phyloP scores from a whole-genome alignment of 1,140 invertebrate genomes.

The Tetragonula clypearis region DNA sequence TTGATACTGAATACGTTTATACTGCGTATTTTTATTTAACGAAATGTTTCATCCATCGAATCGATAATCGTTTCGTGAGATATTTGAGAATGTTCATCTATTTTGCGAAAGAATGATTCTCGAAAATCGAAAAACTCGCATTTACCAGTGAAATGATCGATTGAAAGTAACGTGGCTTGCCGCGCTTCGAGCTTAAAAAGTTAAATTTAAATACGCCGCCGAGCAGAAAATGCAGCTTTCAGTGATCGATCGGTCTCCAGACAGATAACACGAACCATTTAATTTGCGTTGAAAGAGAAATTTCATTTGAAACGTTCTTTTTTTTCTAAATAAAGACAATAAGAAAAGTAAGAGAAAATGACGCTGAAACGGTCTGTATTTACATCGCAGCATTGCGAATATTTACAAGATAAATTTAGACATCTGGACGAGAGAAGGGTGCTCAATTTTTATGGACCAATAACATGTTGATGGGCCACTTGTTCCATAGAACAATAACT shows the following conservation, averaged over 20 bases:
- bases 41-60: too few species aligned
- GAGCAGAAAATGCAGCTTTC: constrained; percentile 20
- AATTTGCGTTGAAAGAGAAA: neutral
- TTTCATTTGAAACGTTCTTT: neutral
- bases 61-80: too few species aligned
- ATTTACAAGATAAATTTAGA: neutral
- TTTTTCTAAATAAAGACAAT: neutral
- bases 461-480: neutral
- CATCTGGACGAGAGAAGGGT: neutral
- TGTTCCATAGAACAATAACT: neutral
- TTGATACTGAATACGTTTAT: too few species aligned
- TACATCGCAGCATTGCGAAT: rapidly evolving
- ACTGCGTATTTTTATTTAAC: too few species aligned
- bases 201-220: constrained; percentile 4
- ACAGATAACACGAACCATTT: neutral
- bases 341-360: neutral
- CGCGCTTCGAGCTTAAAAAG: neutral
- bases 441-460: neutral
- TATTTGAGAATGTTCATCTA: too few species aligned
- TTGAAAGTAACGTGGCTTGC: neutral
- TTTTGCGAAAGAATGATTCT: neutral
- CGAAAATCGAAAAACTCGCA: too few species aligned
- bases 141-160: neutral
- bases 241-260: neutral
- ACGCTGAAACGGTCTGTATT: neutral